Evolutionary conservation across 2,888 invertebrate genomes (phyloP), one percentile per base, ranked within the genome.

Genomic region (Drosophila maculinotata): DNA sequence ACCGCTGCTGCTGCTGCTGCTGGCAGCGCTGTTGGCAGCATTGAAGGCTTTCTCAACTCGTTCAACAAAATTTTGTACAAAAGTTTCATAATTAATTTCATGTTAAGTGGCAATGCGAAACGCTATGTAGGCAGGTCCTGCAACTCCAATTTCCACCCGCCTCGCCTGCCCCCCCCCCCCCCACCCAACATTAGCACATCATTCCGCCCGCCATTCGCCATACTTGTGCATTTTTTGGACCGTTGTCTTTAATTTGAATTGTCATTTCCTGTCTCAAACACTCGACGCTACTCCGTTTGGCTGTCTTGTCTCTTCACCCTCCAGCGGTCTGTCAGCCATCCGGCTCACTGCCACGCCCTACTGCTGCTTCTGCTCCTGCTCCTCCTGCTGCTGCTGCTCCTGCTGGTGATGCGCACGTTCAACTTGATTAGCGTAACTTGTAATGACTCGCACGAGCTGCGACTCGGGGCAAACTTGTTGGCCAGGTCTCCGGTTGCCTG

Each of bases 381-480:
- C n/a, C 25, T 9, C 31, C 17, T 17, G n/a, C 20, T 17, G 14
- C 36, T 3, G n/a, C 58, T 33, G n/a, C 35, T 57, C 17, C 30
- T 56, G 56, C 45, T 62, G 63, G 12, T 35, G 45, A 53, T 53
- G 66, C 71, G 69, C 87, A 87, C 81, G 84, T 83, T 88, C 80
- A 86, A 86, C 77, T 88, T 83, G 87, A 83, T 83, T 83, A 88
- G 88, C 87, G 83, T 69, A 83, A 83, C 86, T 87, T 76, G 72
- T 88, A 82, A 88, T 86, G 80, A 87, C 84, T 83, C 75, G 83
- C 83, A 80, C 75, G 86, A 81, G 85, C 69, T 69, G 73, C 58
- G 58, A 53, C 57, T 56, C 41, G 39, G 52, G 77, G 58, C 57
- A 69, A 70, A 75, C 70, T 70, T 75, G 73, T 7, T 72, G 69